These are phyloP conservation scores for Hyalella azteca DNA, from an alignment of 2,888 invertebrate species.

Conservation along the genomic window DNA sequence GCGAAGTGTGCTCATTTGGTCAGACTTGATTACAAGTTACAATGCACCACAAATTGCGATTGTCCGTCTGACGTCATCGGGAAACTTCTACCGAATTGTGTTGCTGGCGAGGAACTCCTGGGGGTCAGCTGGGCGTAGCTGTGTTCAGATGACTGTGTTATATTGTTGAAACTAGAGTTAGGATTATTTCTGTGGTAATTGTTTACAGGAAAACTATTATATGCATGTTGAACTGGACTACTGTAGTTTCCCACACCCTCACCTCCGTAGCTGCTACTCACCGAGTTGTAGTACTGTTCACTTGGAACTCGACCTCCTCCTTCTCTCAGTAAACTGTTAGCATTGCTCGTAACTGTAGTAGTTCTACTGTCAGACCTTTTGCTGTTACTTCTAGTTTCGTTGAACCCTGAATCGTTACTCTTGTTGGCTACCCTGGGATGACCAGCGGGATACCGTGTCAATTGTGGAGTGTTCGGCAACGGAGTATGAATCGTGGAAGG, in stretches of 20 bases:
- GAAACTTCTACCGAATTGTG: neutral
- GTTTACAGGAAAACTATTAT: neutral
- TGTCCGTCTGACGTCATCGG: neutral
- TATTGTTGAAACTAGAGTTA: neutral
- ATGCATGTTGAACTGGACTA: neutral
- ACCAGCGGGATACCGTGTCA: neutral
- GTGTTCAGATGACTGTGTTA: conserved; percentile 29
- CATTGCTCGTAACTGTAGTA: neutral
- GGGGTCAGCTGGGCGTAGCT: conserved; percentile 23
- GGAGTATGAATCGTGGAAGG: conserved; percentile 36
- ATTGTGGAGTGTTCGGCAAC: conserved; percentile 3
- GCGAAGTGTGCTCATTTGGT: too few relatives aligned
- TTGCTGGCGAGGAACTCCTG: neutral
- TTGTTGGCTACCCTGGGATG: neutral
- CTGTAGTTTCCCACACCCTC: neutral
- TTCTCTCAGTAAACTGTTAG: neutral
- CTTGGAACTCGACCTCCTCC: neutral
- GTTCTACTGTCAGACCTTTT: conserved; percentile 15
- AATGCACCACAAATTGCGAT: conserved; percentile 15
- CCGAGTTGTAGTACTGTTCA: conserved; percentile 35
- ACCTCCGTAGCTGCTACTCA: neutral
- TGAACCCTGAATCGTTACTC: conserved; percentile 26
- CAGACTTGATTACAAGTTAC: neutral
- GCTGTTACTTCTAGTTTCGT: conserved; percentile 21
- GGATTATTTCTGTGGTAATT: conserved; percentile 20